phyloP scores from a whole-genome alignment of 2,113 vertebrate species.

The cat (Felis catus) region DNA sequence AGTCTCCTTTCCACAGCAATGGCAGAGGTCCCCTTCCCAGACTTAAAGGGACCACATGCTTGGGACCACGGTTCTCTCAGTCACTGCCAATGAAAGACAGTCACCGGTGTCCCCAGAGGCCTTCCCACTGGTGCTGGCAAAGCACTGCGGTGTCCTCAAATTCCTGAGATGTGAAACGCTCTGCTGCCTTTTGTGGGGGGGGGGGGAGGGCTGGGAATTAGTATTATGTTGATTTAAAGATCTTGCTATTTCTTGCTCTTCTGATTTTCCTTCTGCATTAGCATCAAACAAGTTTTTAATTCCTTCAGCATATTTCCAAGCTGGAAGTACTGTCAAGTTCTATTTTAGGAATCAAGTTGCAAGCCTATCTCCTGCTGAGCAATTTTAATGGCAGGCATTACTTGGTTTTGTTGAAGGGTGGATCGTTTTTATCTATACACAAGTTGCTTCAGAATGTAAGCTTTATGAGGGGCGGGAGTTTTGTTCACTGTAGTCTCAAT shows the following conservation, averaged over 20 bases:
- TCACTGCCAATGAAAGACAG: neutral
- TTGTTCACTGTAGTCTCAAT: neutral
- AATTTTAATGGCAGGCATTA: neutral
- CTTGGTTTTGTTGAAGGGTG: neutral
- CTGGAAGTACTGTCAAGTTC: conserved; percentile 23
- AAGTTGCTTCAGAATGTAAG: neutral
- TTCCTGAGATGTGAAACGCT: fast-evolving
- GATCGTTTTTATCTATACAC: neutral
- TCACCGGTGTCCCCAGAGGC: fast-evolving
- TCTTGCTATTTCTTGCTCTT: neutral
- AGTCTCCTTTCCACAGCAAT: neutral
- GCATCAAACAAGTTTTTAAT: conserved; percentile 44
- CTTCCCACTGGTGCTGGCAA: neutral
- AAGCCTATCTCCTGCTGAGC: neutral
- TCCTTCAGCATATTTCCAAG: conserved; percentile 51
- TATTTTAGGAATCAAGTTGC: conserved; percentile 29
- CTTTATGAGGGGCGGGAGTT: neutral
- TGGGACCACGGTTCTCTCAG: neutral
- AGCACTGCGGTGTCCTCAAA: fast-evolving
- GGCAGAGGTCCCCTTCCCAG: neutral
- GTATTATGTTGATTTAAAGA: neutral
- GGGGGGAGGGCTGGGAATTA: neutral
- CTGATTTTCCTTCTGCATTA: conserved; percentile 44
- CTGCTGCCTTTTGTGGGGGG: neutral
- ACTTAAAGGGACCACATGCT: neutral